Conservation (phyloP, 2,113 vertebrate genomes). For the Scomber japonicus region DNA sequence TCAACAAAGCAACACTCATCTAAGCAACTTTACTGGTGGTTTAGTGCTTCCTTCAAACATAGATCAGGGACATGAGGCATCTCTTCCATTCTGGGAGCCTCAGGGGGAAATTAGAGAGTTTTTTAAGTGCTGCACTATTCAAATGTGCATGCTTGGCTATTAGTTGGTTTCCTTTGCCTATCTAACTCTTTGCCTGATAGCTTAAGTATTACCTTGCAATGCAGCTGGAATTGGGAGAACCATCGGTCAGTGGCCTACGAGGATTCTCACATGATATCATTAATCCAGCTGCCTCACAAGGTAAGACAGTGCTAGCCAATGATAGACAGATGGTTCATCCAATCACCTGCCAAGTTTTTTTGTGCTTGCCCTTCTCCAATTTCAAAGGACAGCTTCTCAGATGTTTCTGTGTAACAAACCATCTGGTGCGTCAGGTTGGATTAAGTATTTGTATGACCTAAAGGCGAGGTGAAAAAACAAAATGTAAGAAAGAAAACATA, state of each 20-base stretch:
- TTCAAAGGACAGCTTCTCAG: too few species aligned
- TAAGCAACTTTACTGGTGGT: conserved; percentile 61
- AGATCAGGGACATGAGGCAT: conserved; percentile 61
- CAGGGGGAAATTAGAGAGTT: conserved; percentile 61
- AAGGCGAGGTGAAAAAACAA: conserved; percentile 11
- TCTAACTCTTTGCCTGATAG: conserved; percentile 5
- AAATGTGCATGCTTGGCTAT: conserved; percentile 34
- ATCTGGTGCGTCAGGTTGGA: too few species aligned
- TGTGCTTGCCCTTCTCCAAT: too few species aligned
- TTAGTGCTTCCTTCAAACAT: conserved; percentile 62
- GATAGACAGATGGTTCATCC: too few species aligned
- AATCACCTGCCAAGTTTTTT: too few species aligned
- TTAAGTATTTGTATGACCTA: conserved; percentile 24
- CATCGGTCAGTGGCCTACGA: too few species aligned
- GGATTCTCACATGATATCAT: too few species aligned
- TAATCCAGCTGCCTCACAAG: too few species aligned
- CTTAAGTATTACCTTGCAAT: conserved; percentile 8
- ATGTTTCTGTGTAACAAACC: too few species aligned
- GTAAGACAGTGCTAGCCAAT: too few species aligned
- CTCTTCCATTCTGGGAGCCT: conserved; percentile 57
- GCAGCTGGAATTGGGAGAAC: too few species aligned
- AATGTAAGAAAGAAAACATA: conserved; percentile 5
- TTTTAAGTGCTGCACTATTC: conserved; percentile 52
- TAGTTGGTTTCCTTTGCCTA: conserved; percentile 28
- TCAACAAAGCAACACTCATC: conserved; percentile 70